These are phyloP conservation scores for Dicerorhinus sumatrensis DNA, from an alignment of 2,113 vertebrate genomes.

Conservation along the genomic window DNA sequence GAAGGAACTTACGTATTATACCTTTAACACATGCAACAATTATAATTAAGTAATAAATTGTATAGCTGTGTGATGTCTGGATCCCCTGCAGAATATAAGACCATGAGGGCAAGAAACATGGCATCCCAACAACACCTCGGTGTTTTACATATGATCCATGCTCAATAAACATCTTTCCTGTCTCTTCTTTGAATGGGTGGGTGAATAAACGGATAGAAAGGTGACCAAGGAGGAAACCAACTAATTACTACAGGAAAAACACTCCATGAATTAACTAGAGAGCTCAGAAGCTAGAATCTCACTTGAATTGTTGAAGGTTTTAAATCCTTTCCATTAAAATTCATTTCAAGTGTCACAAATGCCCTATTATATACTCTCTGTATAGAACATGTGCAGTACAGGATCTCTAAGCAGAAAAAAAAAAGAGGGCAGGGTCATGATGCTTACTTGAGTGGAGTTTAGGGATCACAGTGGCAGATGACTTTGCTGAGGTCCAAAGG, in stretches of 20 bases:
- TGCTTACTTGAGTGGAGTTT: neutral
- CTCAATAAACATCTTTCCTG: neutral
- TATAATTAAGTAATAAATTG: slow-evolving; percentile 62
- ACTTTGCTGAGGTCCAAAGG: neutral
- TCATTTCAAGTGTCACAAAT: neutral
- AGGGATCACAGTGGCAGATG: neutral
- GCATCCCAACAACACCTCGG: neutral
- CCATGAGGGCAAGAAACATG: neutral
- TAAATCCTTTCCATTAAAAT: neutral
- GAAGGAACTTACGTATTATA: neutral
- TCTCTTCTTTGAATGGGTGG: neutral
- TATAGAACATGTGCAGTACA: neutral
- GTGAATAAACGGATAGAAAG: neutral
- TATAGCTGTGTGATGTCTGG: neutral
- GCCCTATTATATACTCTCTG: neutral
- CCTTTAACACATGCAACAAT: neutral
- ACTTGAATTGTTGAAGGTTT: neutral
- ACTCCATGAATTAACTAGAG: neutral
- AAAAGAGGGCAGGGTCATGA: neutral
- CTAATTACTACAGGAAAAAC: neutral
- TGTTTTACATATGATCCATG: neutral
- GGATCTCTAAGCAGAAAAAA: neutral
- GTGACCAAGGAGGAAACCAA: neutral
- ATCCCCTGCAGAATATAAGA: neutral
- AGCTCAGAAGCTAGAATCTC: neutral